phyloP scores from a whole-genome alignment of 1,140 invertebrate species.

The Homarus americanus region DNA sequence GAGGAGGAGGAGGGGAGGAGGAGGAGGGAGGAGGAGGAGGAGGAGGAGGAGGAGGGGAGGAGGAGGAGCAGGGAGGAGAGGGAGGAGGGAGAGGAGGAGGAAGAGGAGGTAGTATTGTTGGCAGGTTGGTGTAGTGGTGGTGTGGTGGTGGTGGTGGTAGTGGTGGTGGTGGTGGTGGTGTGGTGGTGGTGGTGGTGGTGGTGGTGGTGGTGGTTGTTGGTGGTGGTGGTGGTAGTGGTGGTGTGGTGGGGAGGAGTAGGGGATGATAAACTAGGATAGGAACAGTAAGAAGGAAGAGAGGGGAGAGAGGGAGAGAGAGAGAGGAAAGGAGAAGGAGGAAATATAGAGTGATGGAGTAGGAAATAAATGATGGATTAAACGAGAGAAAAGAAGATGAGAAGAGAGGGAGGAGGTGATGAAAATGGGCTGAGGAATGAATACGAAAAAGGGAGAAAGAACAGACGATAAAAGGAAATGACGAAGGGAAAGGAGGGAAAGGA shows the following conservation, averaged over 20 bases:
- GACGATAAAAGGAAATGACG: no score
- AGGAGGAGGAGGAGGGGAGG: neutral
- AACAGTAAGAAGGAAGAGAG: neutral
- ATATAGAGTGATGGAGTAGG: neutral
- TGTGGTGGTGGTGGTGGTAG: no score
- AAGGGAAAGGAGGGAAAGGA: neutral
- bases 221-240: no score
- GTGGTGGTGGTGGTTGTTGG: no score
- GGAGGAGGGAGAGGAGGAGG: slow-evolving; percentile 8
- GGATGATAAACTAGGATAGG: neutral
- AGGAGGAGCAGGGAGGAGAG: no score
- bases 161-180: no score
- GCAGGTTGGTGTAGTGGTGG: no score
- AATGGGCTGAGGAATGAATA: neutral
- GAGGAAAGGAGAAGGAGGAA: neutral
- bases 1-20: neutral
- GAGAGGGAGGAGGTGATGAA: neutral
- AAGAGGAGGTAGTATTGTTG: neutral
- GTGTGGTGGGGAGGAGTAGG: neutral
- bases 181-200: no score
- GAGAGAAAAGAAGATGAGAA: no score
- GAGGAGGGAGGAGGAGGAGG: neutral
- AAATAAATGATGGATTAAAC: no score
- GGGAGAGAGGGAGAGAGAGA: no score
- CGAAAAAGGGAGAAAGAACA: neutral